Conservation (phyloP, 2,113 vertebrate species). For the Dipodomys spectabilis region DNA sequence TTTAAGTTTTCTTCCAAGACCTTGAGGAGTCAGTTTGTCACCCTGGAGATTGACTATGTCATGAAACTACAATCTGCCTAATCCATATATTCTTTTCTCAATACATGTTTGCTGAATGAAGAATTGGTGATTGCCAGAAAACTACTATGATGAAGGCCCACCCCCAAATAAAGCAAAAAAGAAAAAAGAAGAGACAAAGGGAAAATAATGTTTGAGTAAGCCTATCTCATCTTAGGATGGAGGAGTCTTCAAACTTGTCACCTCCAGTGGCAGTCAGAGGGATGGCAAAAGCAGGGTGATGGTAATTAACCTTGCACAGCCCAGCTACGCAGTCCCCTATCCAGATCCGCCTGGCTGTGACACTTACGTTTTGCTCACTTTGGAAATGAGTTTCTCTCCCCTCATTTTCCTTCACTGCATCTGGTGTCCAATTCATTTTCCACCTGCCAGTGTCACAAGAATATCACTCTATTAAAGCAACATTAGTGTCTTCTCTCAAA, state of each 20-base stretch:
- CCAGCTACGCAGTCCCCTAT: neutral
- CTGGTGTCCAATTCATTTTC: constrained; percentile 22
- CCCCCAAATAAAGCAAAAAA: neutral
- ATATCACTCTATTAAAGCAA: constrained; percentile 32
- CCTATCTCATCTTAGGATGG: neutral
- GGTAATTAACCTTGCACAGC: neutral
- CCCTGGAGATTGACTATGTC: neutral
- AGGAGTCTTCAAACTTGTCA: neutral
- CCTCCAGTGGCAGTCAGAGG: neutral
- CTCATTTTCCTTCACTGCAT: neutral
- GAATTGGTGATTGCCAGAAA: constrained; percentile 22
- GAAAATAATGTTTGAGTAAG: neutral
- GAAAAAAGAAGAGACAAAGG: neutral
- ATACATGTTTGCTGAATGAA: neutral
- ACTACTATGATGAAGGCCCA: neutral
- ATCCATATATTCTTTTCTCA: neutral
- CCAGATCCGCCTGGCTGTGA: neutral
- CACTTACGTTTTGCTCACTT: constrained; percentile 16
- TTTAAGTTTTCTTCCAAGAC: neutral
- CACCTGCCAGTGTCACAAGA: constrained; percentile 46
- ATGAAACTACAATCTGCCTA: neutral
- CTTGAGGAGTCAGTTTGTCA: neutral
- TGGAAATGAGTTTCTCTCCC: constrained; percentile 37
- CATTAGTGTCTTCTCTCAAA: constrained; percentile 13
- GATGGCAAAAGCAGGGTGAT: neutral